phyloP scores from a whole-genome alignment of 2,888 invertebrate genomes.

The Ypsolopha sequella region DNA sequence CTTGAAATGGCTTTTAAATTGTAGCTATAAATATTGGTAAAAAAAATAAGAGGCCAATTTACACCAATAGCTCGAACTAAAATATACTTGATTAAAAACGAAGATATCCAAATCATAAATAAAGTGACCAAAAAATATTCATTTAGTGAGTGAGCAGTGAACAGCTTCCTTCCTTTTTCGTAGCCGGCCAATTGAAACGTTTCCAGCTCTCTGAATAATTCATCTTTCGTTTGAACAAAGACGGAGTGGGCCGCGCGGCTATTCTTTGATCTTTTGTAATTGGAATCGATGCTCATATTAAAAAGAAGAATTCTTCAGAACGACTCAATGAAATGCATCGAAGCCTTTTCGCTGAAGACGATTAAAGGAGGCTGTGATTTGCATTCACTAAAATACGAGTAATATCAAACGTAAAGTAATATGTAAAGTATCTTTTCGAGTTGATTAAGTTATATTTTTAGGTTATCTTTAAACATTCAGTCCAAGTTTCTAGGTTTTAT shows the following conservation, averaged over 20 bases:
- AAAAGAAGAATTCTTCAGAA: constrained; percentile 63
- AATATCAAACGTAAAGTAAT: no score
- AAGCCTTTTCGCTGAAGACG: constrained; percentile 60
- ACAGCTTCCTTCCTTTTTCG: constrained; percentile 61
- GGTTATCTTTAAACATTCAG: no score
- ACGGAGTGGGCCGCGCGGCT: constrained; percentile 69
- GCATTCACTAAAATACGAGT: no score
- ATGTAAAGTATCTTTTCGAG: no score
- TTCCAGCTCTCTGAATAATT: constrained; percentile 71
- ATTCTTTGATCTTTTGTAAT: constrained; percentile 72
- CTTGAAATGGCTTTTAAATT: no score
- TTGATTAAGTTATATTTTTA: no score
- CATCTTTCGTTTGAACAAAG: constrained; percentile 72
- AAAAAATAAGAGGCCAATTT: no score
- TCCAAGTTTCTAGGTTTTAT: no score
- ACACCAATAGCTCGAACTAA: no score
- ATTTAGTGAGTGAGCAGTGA: constrained; percentile 69
- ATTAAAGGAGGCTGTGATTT: constrained; percentile 34
- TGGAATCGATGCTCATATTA: constrained; percentile 72
- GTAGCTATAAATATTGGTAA: no score
- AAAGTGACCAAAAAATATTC: constrained; percentile 50
- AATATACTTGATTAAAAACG: no score
- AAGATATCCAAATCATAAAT: constrained; percentile 40
- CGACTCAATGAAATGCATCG: constrained; percentile 62
- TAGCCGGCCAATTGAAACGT: constrained; percentile 71